Evolutionary conservation across 1,140 invertebrate genomes (phyloP).

Genomic region (Bombus sylvicola): DNA sequence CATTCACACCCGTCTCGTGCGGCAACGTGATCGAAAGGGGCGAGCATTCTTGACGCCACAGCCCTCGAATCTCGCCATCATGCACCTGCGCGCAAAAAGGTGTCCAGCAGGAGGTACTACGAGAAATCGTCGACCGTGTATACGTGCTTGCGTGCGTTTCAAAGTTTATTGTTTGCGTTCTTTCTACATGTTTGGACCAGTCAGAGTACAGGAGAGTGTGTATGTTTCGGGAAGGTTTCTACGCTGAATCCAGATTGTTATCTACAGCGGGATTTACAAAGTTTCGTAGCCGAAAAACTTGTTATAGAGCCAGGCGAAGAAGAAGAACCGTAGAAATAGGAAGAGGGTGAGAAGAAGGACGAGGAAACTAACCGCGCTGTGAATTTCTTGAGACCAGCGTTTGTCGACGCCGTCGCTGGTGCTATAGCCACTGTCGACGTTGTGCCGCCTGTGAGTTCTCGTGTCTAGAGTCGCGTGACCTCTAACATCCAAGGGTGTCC

Average conservation of each 20-base stretch:
- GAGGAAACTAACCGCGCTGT: conserved; percentile 77
- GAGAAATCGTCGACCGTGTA: conserved; percentile 42
- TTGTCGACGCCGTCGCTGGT: conserved; percentile 91
- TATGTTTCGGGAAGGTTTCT: neutral
- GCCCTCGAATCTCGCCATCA: conserved; percentile 71
- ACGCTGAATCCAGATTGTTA: neutral
- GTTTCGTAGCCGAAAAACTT: neutral
- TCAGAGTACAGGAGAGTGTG: neutral
- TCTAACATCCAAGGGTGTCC: conserved; percentile 80
- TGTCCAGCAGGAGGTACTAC: conserved; percentile 57
- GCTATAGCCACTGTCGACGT: conserved; percentile 94
- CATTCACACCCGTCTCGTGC: conserved; percentile 79
- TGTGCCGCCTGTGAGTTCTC: conserved; percentile 85
- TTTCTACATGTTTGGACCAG: conserved; percentile 7
- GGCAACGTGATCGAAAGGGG: conserved; percentile 81
- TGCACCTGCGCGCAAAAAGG: conserved; percentile 71
- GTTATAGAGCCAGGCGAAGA: conserved; percentile 1
- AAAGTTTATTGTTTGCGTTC: conserved; percentile 26
- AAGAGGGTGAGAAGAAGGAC: conserved; percentile 36
- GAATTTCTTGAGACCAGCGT: conserved; percentile 92
- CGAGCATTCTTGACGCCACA: conserved; percentile 79
- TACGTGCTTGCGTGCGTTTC: conserved; percentile 20
- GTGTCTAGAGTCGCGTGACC: conserved; percentile 83
- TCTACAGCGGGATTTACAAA: neutral
- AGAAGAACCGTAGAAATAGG: conserved; percentile 38